These are phyloP conservation scores for Crotalus viridis DNA, from an alignment of 2,113 vertebrate species.

Conservation along the genomic window DNA sequence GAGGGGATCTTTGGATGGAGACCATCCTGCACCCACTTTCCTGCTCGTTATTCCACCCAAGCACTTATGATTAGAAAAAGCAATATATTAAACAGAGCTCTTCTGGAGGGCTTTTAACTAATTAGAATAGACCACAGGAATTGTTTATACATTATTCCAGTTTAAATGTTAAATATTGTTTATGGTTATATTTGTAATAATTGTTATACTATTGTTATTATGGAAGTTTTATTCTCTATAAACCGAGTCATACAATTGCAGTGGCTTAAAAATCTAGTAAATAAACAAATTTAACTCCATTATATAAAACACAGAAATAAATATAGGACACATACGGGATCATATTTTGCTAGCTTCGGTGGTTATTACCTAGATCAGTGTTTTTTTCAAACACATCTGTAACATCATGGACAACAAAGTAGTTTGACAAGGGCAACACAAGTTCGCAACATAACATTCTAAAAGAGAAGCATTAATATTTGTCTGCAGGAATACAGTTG, in stretches of 20 bases:
- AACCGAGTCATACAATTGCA: not conserved
- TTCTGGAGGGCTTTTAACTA: not conserved
- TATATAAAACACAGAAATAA: not conserved
- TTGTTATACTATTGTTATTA: not conserved
- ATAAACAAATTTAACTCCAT: not conserved
- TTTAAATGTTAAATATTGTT: not conserved
- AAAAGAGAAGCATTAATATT: not conserved
- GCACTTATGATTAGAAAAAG: not conserved
- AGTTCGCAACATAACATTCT: not conserved
- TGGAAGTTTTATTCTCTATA: not conserved
- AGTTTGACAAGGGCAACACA: not conserved
- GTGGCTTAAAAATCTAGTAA: not conserved
- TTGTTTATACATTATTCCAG: not conserved
- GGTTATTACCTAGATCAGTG: not conserved
- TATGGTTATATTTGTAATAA: not conserved
- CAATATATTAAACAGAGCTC: not conserved
- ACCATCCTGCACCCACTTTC: not conserved
- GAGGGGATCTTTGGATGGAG: not conserved
- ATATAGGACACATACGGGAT: not conserved
- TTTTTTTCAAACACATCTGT: slow-evolving; percentile 4
- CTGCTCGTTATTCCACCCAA: not conserved
- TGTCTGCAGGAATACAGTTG: not conserved
- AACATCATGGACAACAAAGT: not conserved
- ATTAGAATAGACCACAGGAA: not conserved
- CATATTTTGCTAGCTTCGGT: not conserved